Percentiles rank a stretch among this genome's conserved stretches.
Conservation (phyloP, 2,888 invertebrate genomes). For the Sturmia bella region DNA sequence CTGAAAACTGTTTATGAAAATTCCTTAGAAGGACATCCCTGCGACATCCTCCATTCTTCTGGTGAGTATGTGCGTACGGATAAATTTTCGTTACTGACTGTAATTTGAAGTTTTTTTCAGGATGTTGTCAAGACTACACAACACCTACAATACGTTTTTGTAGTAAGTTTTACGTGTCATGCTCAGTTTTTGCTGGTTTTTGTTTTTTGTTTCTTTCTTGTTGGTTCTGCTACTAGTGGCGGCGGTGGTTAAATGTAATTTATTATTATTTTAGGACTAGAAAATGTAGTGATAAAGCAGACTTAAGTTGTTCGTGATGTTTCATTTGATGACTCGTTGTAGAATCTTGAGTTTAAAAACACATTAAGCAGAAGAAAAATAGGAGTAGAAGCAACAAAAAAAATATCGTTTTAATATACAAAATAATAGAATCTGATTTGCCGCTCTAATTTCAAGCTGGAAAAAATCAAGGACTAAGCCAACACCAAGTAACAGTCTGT, state of each 20-base stretch:
- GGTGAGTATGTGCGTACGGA: background rate
- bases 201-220: background rate
- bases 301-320: slow-evolving; percentile 59
- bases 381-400: background rate
- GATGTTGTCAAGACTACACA: slow-evolving; percentile 3
- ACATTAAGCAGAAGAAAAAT: background rate
- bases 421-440: background rate
- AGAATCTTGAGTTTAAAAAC: slow-evolving; percentile 67
- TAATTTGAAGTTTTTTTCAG: background rate
- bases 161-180: slow-evolving; percentile 23
- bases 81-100: background rate
- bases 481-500: too few species aligned
- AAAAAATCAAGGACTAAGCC: too few species aligned
- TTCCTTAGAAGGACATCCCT: too few species aligned
- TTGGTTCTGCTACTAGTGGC: slow-evolving; percentile 44
- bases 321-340: slow-evolving; percentile 73
- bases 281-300: slow-evolving; percentile 54
- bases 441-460: too few species aligned
- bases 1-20: too few species aligned
- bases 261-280: slow-evolving; percentile 61
- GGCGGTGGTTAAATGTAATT: slow-evolving; percentile 68
- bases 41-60: too few species aligned
- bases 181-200: slow-evolving; percentile 26
- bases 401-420: background rate
- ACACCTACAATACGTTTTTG: slow-evolving; percentile 22